Evolutionary conservation across 2,797 vertebrate genomes (phyloP).

Genomic region (Sphenodon punctatus): DNA sequence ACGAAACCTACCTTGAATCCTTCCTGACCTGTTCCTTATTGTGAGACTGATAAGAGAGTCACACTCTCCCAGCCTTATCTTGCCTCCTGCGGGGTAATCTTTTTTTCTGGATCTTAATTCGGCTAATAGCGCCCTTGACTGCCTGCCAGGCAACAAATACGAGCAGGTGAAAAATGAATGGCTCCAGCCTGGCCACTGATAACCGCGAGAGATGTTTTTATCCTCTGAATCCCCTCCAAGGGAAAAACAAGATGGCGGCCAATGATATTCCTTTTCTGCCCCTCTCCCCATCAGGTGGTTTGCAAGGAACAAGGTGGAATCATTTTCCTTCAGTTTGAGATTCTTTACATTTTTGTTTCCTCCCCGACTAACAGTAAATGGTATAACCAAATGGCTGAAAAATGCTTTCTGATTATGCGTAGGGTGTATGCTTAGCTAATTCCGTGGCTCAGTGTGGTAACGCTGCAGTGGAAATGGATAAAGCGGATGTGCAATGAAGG

Average conservation of each 20-base stretch:
- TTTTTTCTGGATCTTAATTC: slow-evolving; percentile 76
- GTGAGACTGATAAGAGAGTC: slow-evolving; percentile 75
- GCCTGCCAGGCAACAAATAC: slow-evolving; percentile 78
- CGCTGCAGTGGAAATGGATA: slow-evolving; percentile 43
- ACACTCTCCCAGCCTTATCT: slow-evolving; percentile 77
- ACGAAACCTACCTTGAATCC: slow-evolving; percentile 70
- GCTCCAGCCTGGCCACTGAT: slow-evolving; percentile 74
- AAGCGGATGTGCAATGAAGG: slow-evolving; percentile 52
- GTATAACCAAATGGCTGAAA: slow-evolving; percentile 54
- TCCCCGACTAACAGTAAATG: slow-evolving; percentile 38
- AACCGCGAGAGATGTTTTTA: slow-evolving; percentile 67
- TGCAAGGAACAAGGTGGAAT: slow-evolving; percentile 45
- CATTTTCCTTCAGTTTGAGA: slow-evolving; percentile 53
- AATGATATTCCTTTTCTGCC: slow-evolving; percentile 37
- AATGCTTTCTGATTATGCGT: slow-evolving; percentile 54
- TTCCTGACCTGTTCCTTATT: slow-evolving; percentile 71
- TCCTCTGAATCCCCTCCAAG: slow-evolving; percentile 71
- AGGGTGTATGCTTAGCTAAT: slow-evolving; percentile 60
- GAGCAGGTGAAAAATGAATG: slow-evolving; percentile 77
- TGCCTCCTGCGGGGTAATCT: slow-evolving; percentile 74
- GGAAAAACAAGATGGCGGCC: slow-evolving; percentile 52
- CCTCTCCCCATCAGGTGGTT: slow-evolving; percentile 3
- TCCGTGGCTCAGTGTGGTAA: slow-evolving; percentile 32
- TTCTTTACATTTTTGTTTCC: background rate
- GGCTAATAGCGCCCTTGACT: slow-evolving; percentile 80